phyloP scores from a whole-genome alignment of 2,888 invertebrate species.

The Volucella zonaria region DNA sequence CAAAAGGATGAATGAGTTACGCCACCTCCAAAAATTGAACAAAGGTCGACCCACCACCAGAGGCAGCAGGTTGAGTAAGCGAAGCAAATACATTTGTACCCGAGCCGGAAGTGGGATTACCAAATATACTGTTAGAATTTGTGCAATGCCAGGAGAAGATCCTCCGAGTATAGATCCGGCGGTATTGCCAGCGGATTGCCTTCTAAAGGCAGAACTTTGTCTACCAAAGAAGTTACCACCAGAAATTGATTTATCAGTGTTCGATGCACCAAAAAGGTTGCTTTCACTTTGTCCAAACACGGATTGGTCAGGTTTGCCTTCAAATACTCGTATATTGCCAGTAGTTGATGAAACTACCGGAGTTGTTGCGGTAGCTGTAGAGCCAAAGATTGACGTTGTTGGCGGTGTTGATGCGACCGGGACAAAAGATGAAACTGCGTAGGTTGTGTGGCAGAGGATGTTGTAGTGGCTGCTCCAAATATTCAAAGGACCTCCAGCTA shows the following conservation, averaged over 20 bases:
- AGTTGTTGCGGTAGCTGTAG: constrained; percentile 37
- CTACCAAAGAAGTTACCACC: too few species aligned
- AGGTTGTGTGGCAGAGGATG: constrained; percentile 41
- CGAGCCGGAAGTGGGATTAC: constrained; percentile 63
- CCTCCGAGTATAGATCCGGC: constrained; percentile 41
- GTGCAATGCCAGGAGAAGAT: constrained; percentile 43
- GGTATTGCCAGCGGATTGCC: constrained; percentile 48
- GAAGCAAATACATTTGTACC: constrained; percentile 56
- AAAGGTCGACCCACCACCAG: constrained; percentile 75
- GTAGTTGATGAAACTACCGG: constrained; percentile 45
- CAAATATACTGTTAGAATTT: constrained; percentile 74
- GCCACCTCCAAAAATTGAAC: constrained; percentile 70
- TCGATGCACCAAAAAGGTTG: constrained; percentile 23
- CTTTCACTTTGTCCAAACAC: constrained; percentile 75
- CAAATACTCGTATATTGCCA: constrained; percentile 78
- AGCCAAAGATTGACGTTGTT: constrained; percentile 7
- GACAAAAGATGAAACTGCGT: constrained; percentile 5
- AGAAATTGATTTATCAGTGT: constrained; percentile 63
- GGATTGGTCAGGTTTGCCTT: constrained; percentile 79
- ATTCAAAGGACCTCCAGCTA: constrained; percentile 48
- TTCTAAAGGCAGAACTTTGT: too few species aligned
- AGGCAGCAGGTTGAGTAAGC: constrained; percentile 43
- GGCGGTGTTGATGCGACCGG: constrained; percentile 4
- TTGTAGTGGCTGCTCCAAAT: constrained; percentile 58
- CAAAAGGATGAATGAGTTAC: constrained; percentile 61